Conservation (phyloP, 1,140 invertebrate species). For the Venustaconcha ellipsiformis region DNA sequence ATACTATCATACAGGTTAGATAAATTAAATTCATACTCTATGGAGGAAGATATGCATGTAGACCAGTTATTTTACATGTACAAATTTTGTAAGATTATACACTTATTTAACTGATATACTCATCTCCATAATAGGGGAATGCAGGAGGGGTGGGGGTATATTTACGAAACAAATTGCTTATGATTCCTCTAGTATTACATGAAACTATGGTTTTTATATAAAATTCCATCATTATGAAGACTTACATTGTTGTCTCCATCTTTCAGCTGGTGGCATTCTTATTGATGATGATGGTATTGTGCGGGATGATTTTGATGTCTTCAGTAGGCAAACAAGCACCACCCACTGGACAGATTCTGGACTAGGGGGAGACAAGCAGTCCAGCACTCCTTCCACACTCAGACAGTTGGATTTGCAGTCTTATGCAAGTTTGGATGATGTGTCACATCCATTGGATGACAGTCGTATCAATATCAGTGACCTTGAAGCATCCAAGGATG, state of each 20-base stretch:
- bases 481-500: conserved; percentile 62
- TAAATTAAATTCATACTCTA: no score
- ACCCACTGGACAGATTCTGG: conserved; percentile 62
- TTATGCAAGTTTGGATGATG: conserved; percentile 55
- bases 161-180: no score
- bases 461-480: conserved; percentile 59
- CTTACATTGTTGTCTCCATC: conserved; percentile 4
- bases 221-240: no score
- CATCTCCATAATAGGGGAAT: no score
- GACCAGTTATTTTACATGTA: no score
- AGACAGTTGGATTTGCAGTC: conserved; percentile 51
- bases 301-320: conserved; percentile 49
- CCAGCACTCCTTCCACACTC: conserved; percentile 54
- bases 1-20: no score
- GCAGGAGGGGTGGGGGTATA: no score
- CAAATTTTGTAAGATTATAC: no score
- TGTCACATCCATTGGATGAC: conserved; percentile 42
- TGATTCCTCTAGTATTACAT: no score
- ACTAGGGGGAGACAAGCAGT: conserved; percentile 56
- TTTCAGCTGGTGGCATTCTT: conserved; percentile 50
- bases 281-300: conserved; percentile 62
- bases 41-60: no score
- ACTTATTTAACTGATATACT: no score
- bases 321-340: conserved; percentile 44
- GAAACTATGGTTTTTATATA: no score